These are phyloP conservation scores for Archips xylosteana DNA, from an alignment of 2,888 invertebrate genomes.

Conservation along the genomic window DNA sequence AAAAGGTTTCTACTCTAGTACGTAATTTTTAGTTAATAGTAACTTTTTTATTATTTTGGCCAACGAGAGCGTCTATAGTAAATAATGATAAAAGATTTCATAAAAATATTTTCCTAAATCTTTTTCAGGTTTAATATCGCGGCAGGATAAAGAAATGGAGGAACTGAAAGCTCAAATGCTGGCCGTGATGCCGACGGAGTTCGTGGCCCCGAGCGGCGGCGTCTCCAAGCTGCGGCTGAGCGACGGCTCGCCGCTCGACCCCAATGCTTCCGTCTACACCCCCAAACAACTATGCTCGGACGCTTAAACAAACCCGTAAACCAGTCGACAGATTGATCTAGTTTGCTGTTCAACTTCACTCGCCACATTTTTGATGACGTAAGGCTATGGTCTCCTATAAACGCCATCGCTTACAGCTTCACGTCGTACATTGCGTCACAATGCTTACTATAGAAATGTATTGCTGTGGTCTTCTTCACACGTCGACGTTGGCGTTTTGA, in stretches of 20 bases:
- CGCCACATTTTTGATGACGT: not conserved
- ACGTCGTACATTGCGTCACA: no score
- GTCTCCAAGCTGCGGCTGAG: constrained; percentile 67
- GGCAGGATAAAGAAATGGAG: constrained; percentile 96
- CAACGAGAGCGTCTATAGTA: no score
- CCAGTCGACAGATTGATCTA: constrained; percentile 1
- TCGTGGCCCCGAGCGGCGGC: constrained; percentile 54
- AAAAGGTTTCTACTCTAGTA: no score
- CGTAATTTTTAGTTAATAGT: no score
- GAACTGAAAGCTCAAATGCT: constrained; percentile 97
- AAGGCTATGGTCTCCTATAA: no score
- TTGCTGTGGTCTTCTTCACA: no score
- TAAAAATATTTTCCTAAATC: no score
- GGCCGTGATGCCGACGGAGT: constrained; percentile 94
- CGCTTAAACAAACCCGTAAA: constrained; percentile 56
- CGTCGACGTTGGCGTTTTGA: no score
- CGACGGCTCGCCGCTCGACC: constrained; percentile 88
- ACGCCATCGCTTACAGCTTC: no score
- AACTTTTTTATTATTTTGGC: no score
- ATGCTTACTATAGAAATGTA: no score
- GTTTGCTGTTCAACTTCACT: not conserved
- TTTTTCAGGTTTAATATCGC: constrained; percentile 90
- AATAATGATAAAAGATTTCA: no score
- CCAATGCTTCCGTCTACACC: constrained; percentile 96
- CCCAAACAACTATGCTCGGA: constrained; percentile 88